These are phyloP conservation scores for Holothuria scabra DNA, from an alignment of 53 echinoderm and acorn worm species.

Conservation along the genomic window DNA sequence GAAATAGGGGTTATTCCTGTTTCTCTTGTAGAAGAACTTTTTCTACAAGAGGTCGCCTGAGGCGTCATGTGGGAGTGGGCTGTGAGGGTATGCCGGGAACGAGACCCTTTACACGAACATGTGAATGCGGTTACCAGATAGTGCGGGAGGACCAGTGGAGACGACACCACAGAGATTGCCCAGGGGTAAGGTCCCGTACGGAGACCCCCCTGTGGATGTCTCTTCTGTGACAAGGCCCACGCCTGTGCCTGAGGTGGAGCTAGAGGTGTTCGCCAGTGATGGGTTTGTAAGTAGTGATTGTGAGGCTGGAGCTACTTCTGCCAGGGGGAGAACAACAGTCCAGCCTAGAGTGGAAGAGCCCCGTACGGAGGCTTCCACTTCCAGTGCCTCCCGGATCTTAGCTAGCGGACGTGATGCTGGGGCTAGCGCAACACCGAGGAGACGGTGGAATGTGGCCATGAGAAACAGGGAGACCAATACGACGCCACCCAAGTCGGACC, in stretches of 20 bases:
- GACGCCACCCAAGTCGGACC: no score
- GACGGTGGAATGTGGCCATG: no score
- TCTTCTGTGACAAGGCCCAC: no score
- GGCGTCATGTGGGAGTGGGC: not conserved
- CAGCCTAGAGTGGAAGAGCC: not conserved
- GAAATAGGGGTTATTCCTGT: no score
- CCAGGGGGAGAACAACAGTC: not conserved
- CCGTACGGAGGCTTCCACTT: not conserved
- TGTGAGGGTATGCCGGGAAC: not conserved
- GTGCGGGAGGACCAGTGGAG: not conserved
- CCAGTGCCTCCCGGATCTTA: not conserved
- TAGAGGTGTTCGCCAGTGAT: not conserved
- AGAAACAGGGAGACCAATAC: no score
- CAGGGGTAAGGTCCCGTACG: not conserved
- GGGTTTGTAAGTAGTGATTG: not conserved
- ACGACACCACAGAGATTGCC: not conserved
- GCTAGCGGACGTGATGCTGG: no score
- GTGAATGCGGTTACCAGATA: not conserved
- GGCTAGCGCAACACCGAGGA: no score
- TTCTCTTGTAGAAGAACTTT: no score
- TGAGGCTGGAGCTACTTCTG: not conserved
- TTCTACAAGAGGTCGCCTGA: not conserved
- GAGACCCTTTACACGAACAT: not conserved
- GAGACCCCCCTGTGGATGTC: not conserved
- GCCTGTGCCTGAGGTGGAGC: no score